Evolutionary conservation across 2,888 invertebrate genomes (phyloP), one percentile per base, ranked within the genome.

Genomic region (Apoda limacodes): DNA sequence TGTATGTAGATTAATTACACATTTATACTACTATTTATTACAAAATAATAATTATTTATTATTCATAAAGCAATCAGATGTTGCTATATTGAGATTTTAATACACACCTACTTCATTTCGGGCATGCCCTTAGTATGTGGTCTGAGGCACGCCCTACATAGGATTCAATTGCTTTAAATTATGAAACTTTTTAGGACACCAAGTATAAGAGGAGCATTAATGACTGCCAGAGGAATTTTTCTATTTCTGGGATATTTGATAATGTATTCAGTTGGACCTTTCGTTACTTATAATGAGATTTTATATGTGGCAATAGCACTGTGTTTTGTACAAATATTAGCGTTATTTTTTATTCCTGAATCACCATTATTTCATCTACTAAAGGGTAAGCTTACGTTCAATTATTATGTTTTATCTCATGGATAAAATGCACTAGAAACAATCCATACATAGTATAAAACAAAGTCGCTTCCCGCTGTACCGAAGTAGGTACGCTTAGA

Each of bases 301-400:
- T 53, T 55, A 1, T 59, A 55, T 13, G 48, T 64, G 19, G 55
- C 52, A 1, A 21, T 58, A 7, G 51, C 30, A 0, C 35, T 63
- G 3, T 38, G 50, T n/a, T 9, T 45, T 0, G 10, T 47, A 1
- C 56, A 59, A 34, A 28, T 55, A 0, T n/a, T 46, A 1, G 40
- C 46, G 2, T 24, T 58, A 3, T 40, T 43, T 10, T 50, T 54
- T 12, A 40, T 60, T 3, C 61, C 63, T 0, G 63, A 63, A 31
- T 57, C 61, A 7, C 63, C 63, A 1, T 50, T 57, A 1, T 63
- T 45, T 35, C 35, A 50, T 27, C 51, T 50, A 13, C 54, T 62
- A 41, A 55, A 54, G 51, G 59, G 64, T 63, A 35, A 30, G 23
- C n/a, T n/a, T n/a, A n/a, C n/a, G n/a, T n/a, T n/a, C n/a, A n/a